These are phyloP conservation scores for Norana najaformis DNA, from an alignment of 2,888 invertebrate genomes.

Conservation along the genomic window DNA sequence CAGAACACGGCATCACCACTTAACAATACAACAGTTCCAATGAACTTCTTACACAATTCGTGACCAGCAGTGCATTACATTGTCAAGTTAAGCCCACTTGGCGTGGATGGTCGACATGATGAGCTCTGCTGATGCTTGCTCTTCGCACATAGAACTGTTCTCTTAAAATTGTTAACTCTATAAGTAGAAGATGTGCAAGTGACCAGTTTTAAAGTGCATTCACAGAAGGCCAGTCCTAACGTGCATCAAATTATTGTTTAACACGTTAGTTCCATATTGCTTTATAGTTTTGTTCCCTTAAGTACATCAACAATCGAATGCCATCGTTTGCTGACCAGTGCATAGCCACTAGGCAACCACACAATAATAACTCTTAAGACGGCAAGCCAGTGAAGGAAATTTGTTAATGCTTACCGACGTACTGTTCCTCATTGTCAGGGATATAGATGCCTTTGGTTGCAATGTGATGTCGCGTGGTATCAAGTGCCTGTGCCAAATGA, in stretches of 20 bases:
- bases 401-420: background rate
- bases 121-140: background rate
- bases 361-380: background rate
- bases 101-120: background rate
- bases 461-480: constrained; percentile 19
- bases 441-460: constrained; percentile 22
- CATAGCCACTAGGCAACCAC: background rate
- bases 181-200: no score
- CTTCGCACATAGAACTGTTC: no score
- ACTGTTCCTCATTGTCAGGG: background rate
- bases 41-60: background rate
- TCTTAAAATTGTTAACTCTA: no score
- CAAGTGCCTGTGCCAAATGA: constrained; percentile 15
- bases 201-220: no score
- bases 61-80: background rate
- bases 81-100: background rate
- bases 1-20: background rate
- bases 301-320: background rate
- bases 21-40: background rate
- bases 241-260: no score
- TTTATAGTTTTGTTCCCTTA: background rate
- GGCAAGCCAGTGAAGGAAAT: background rate
- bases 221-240: no score
- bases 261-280: background rate
- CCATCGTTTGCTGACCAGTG: background rate